Conservation (phyloP, 2,113 vertebrate genomes). For the Salminus brasiliensis region DNA sequence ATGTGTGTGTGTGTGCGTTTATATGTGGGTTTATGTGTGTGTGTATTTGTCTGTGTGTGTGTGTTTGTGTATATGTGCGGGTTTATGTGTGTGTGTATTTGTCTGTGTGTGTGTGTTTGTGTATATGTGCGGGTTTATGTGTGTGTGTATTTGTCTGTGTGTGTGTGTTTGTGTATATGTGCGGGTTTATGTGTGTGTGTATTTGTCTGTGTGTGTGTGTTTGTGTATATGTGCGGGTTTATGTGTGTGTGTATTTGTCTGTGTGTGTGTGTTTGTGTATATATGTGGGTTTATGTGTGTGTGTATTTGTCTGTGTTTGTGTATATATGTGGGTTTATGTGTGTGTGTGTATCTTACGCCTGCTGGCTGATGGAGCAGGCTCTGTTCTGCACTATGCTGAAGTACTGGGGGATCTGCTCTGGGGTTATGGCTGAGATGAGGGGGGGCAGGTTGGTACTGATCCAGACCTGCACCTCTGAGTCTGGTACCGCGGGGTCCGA, state of each 20-base stretch:
- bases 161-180: conserved; percentile 14
- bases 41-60: too few species aligned
- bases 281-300: background rate
- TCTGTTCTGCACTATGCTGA: conserved; percentile 59
- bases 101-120: too few species aligned
- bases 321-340: too few species aligned
- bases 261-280: too few species aligned
- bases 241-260: background rate
- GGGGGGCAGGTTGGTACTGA: conserved; percentile 58
- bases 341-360: conserved; percentile 57
- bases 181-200: background rate
- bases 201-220: too few species aligned
- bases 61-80: too few species aligned
- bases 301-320: background rate
- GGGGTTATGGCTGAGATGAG: conserved; percentile 59
- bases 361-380: conserved; percentile 59
- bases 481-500: conserved; percentile 55
- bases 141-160: too few species aligned
- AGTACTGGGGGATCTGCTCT: conserved; percentile 58
- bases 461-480: conserved; percentile 59
- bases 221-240: too few species aligned
- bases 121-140: too few species aligned
- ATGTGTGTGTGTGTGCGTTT: background rate
- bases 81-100: background rate
- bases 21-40: too few species aligned